Evolutionary conservation across 2,113 vertebrate species (phyloP).

Genomic region (Myodes glareolus): DNA sequence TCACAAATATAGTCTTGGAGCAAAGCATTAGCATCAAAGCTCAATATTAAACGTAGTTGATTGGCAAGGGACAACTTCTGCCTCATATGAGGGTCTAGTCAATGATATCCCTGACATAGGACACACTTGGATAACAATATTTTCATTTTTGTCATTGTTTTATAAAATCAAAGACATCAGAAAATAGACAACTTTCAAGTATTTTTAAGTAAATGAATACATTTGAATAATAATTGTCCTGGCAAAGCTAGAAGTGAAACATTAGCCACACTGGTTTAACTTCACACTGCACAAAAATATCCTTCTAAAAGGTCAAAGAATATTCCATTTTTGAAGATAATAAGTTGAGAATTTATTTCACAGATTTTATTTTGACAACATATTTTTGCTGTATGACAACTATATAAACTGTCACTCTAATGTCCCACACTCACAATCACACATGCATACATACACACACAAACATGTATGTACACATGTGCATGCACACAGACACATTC

Average conservation of each 20-base stretch:
- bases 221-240: neutral
- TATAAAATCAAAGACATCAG: neutral
- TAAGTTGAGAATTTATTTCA: neutral
- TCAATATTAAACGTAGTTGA: too few species aligned
- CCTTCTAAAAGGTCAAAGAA: neutral
- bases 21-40: neutral
- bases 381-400: conserved; percentile 20
- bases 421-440: neutral
- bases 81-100: neutral
- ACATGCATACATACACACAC: neutral
- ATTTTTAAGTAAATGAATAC: neutral
- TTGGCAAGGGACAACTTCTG: neutral
- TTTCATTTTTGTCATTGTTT: neutral
- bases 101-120: neutral
- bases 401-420: neutral
- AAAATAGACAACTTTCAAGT: neutral
- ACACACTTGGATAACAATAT: neutral
- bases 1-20: neutral
- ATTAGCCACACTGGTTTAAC: neutral
- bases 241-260: neutral
- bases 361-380: neutral
- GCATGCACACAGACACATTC: neutral
- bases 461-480: too few species aligned
- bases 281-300: neutral
- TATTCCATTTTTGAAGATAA: neutral